Evolutionary conservation across 2,113 vertebrate species (phyloP).

Genomic region (Calyptomena viridis): DNA sequence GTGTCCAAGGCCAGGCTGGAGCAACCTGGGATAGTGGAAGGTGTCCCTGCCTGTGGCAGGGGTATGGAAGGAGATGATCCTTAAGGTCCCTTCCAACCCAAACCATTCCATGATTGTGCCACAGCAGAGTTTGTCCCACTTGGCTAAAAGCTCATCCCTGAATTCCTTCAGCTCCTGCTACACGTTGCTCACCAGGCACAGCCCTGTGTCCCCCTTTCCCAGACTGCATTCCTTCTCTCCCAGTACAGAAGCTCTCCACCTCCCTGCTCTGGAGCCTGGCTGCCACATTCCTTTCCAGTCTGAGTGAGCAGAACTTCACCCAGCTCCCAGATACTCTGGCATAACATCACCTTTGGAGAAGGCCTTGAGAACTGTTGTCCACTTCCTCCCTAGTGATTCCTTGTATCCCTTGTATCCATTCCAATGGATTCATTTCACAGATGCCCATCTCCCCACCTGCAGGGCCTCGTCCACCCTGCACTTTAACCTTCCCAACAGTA

Average conservation of each 20-base stretch:
- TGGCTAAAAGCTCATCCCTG: background rate
- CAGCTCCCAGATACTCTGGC: background rate
- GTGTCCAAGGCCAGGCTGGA: too few species aligned
- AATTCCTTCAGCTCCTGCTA: background rate
- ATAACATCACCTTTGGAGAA: background rate
- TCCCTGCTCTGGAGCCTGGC: background rate
- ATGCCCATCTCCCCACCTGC: background rate
- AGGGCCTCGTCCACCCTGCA: background rate
- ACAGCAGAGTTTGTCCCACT: background rate
- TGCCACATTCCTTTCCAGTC: too few species aligned
- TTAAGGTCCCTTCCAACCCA: background rate
- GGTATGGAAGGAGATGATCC: background rate
- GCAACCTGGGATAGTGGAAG: too few species aligned
- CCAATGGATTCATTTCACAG: background rate
- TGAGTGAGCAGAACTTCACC: background rate
- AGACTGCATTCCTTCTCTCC: background rate
- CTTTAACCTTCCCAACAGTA: background rate
- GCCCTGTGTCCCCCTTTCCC: background rate
- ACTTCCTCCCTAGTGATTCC: background rate
- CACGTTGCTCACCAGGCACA: fast-evolving
- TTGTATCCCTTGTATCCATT: too few species aligned
- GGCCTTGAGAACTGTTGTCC: background rate
- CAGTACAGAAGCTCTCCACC: fast-evolving
- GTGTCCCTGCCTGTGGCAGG: too few species aligned
- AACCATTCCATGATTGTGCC: background rate